Base-by-base conservation (phyloP, 2,888 invertebrate species). In the Salticus scenicus region DNA sequence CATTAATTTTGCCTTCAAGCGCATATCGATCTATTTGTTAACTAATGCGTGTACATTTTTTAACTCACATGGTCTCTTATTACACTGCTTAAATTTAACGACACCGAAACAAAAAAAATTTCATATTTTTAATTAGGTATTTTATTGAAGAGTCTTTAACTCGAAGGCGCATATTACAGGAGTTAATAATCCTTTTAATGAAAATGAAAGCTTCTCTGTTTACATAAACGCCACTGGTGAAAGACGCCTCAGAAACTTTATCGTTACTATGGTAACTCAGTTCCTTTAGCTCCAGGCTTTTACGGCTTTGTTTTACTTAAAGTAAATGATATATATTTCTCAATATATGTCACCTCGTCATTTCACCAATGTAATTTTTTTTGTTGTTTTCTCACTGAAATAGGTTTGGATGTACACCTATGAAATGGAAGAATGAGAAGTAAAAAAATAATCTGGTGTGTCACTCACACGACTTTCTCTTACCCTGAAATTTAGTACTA, bases 91-190 rank as follows among this genome's bases (percentile, higher is more conserved):
- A 17, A 31, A 37, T 67, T 80, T 66, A 66, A 73, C 47, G 69
- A 80, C 30, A 33, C 57, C 67, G 14, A 78, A 37, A 30, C 42
- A 24, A 8, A 27, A 70, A 77, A 77, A 77, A 77, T 67, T 67
- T 84, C 77, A 73, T 57, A 67, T 77, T 84, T 84, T 84, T 84
- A 84, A 84, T 84, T 84, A 84, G 83, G 67, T 77, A 66, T 63
- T 77, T 72, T n/a, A n/a, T n/a, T 37, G 67, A 73, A 57, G 69
- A 73, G 73, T 73, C 74, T 81, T 81, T 81, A 81, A 70, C 81
- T 81, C 75, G 28, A 12, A 28, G n/a, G 27, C 27, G 57, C 30
- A 33, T 51, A 73, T 81, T 77, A 72, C 20, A 47, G 2, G 51
- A 37, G 66, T 72, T 84, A 77, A 73, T 77, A 77, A 77, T 57